Evolutionary conservation across 2,888 invertebrate species (phyloP), one percentile per base, ranked within the genome.

Genomic region (Lissocephala sabroskyi): DNA sequence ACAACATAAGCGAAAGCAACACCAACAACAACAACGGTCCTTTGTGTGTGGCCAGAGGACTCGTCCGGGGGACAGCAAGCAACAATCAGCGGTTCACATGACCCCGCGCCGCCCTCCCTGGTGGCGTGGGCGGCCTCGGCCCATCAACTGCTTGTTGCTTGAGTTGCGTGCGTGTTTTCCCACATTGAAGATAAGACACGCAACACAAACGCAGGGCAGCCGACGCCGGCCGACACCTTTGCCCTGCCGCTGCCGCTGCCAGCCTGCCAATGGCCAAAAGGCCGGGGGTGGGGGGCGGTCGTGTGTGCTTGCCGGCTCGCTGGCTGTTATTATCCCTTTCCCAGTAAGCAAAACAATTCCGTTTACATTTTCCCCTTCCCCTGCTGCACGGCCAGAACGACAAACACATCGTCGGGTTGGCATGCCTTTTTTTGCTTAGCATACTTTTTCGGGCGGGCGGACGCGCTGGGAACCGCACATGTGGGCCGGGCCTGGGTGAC

Each of bases 151-250:
- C 46, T 44, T 41, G 46, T 47, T 58, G 48, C 56, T 50, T 55
- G 52, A 59, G 74, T 62, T 63, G 52, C 75, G 63, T 71, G 75
- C 70, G 75, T 77, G 70, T 77, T 74, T 70, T 61, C 56, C n/a
- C 58, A 59, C 63, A 74, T 77, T 70, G 70, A 56, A 63, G 74
- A 70, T 74, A 74, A 77, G 74, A 70, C 77, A 70, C 75, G 77
- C 70, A 68, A 41, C 5, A 11, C 17, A 29, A 30, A 65, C 56
- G 58, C 62, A 58, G 57, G 52, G 66, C 54, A 42, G 61, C 59
- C 48, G 43, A 33, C 46, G 65, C 26, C 37, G 14, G 3, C 39
- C 39, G 33, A 16, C 35, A 14, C 14, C 28, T 41, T 17, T 7
- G 2, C 68, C 65, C 68, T 70, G 65, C 68, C 65, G 59, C 16